Evolutionary conservation across 2,797 vertebrate species (phyloP), one percentile per base, ranked within the genome.

Genomic region (Chelon auratus): DNA sequence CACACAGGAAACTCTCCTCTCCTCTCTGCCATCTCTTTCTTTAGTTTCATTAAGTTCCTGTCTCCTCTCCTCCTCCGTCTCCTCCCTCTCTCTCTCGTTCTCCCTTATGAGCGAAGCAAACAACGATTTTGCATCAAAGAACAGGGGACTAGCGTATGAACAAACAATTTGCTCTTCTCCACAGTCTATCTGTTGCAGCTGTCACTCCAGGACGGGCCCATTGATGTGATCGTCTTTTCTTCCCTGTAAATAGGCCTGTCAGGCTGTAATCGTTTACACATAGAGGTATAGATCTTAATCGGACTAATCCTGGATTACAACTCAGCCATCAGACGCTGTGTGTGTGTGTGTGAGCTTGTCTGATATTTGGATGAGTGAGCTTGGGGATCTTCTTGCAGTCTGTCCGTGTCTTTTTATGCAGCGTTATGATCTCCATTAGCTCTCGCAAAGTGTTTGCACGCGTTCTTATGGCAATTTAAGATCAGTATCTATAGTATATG

Each of bases 251-350:
- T 20, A 81, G 77, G 74, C 55, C 73, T 67, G 57, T 72, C 74
- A 77, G 83, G 24, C 1, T 73, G 58, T 72, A 80, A 80, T 84
- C 50, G 20, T 73, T 80, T 70, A 62, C 55, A 72, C 62, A 76
- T 68, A 72, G 26, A 77, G 53, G 52, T 66, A 83, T 18, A 86
- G 82, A 86, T 90, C 62, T 48, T 86, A 88, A 89, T 91, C 80
- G 43, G 60, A 70, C 75, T 88, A 88, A 90, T 86, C 83, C 78
- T 54, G 83, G 80, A 88, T 88, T 87, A 89, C 68, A 62, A 57
- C 60, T 64, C 62, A 0, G 56, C 39, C 24, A 67, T 81, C 47
- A 77, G 66, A 68, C 10, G 26, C 61, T 42, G 54, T n/a, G 5
- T 42, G 26, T 48, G 43, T 6, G 52, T 9, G 40, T 24, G 7